Conservation (phyloP, 2,797 vertebrate species). For the Synaphobranchus kaupii region DNA sequence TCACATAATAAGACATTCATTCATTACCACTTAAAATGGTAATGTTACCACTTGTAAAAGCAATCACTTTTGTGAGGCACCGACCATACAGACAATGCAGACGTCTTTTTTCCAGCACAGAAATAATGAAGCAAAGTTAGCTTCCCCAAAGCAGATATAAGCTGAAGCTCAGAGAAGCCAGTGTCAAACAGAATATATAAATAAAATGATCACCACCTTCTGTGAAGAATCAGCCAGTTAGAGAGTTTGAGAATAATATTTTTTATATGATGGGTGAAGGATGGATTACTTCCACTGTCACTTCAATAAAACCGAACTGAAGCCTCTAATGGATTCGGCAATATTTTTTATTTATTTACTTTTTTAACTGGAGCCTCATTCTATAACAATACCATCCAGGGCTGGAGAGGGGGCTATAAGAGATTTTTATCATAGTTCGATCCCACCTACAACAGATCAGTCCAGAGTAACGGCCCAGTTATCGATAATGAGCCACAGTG, state of each 20-base stretch:
- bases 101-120: background rate
- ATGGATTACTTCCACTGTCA: background rate
- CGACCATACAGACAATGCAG: background rate
- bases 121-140: slow-evolving; percentile 11
- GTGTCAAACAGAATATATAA: background rate
- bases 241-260: background rate
- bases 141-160: background rate
- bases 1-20: background rate
- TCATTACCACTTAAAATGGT: too few relatives aligned
- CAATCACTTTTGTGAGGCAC: background rate
- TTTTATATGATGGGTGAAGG: background rate
- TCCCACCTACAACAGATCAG: slow-evolving; percentile 41
- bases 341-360: background rate
- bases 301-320: slow-evolving; percentile 2
- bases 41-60: background rate
- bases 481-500: slow-evolving; percentile 40
- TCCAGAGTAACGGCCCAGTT: slow-evolving; percentile 42
- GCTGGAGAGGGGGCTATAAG: slow-evolving; percentile 27
- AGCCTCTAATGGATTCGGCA: slow-evolving; percentile 8
- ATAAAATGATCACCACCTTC: background rate
- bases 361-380: background rate
- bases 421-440: slow-evolving; percentile 50
- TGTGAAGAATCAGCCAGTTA: background rate
- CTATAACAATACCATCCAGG: background rate
- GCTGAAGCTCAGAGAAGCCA: background rate